Evolutionary conservation across 2,888 invertebrate species (phyloP).

Genomic region (Cactoblastis cactorum): DNA sequence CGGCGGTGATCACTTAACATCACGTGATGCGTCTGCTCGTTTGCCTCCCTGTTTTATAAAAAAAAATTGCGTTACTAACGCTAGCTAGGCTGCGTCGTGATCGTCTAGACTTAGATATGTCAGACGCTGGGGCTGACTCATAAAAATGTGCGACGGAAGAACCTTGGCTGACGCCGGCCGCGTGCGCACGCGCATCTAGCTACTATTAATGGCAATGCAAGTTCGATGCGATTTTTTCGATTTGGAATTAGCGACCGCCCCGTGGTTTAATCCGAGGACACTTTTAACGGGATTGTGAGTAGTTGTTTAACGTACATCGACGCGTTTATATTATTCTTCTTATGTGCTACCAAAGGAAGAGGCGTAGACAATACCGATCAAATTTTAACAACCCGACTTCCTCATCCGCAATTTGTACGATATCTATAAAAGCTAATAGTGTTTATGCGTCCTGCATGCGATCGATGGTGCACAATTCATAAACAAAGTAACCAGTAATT

Average conservation of each 20-base stretch:
- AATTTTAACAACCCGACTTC: background rate
- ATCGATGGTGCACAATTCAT: slow-evolving; percentile 4
- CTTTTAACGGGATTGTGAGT: no score
- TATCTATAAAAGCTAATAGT: slow-evolving; percentile 2
- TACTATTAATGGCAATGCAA: background rate
- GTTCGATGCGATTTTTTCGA: no score
- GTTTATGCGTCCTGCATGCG: background rate
- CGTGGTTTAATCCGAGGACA: no score
- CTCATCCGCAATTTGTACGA: background rate
- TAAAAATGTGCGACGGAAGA: background rate
- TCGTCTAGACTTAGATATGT: background rate
- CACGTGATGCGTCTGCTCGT: no score
- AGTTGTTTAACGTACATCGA: no score
- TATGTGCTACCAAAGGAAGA: background rate
- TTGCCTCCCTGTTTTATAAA: no score
- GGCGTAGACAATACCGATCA: background rate
- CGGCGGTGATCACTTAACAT: no score
- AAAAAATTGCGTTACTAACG: background rate
- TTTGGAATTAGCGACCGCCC: no score
- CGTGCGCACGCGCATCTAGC: background rate
- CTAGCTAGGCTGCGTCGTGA: background rate
- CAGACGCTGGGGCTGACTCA: background rate
- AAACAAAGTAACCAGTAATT: slow-evolving; percentile 8
- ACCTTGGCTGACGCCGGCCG: slow-evolving; percentile 3
- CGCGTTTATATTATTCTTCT: no score